These are phyloP conservation scores for Argyresthia goedartella DNA, from an alignment of 2,888 invertebrate species.

Conservation along the genomic window DNA sequence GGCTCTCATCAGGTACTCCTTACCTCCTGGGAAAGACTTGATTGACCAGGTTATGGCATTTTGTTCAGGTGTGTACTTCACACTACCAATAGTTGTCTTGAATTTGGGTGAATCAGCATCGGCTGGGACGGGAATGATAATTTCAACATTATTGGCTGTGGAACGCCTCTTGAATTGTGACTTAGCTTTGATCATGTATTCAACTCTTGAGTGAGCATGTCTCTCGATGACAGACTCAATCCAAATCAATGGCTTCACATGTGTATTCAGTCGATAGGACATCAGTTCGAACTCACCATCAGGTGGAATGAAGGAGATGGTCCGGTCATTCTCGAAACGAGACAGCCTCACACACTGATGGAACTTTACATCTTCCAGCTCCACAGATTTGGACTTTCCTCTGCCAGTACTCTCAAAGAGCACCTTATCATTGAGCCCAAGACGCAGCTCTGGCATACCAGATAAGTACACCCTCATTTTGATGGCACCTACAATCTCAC, in stretches of 20 bases:
- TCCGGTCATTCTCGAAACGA: constrained; percentile 97
- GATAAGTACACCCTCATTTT: constrained; percentile 99
- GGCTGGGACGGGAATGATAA: constrained; percentile 94
- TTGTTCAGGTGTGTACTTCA: constrained; percentile 97
- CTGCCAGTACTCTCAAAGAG: constrained; percentile 97
- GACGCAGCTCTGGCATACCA: constrained; percentile 97
- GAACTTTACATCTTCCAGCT: constrained; percentile 98
- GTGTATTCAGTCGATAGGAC: constrained; percentile 97
- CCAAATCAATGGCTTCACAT: constrained; percentile 98
- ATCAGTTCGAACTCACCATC: constrained; percentile 99
- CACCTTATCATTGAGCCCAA: constrained; percentile 98
- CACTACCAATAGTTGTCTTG: constrained; percentile 96
- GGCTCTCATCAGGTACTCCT: constrained; percentile 97
- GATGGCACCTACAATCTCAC: constrained; percentile 98
- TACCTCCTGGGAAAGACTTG: constrained; percentile 97
- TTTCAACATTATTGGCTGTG: constrained; percentile 98
- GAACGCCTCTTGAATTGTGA: constrained; percentile 98
- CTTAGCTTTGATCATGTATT: constrained; percentile 99
- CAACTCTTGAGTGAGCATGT: constrained; percentile 96
- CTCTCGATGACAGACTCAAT: constrained; percentile 98
- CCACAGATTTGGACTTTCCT: constrained; percentile 97
- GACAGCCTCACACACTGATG: constrained; percentile 98
- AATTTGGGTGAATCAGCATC: constrained; percentile 99
- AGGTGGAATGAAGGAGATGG: constrained; percentile 98
- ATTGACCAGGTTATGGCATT: constrained; percentile 98